Evolutionary conservation across 2,113 vertebrate species (phyloP).

Genomic region (Ageneiosus marmoratus): DNA sequence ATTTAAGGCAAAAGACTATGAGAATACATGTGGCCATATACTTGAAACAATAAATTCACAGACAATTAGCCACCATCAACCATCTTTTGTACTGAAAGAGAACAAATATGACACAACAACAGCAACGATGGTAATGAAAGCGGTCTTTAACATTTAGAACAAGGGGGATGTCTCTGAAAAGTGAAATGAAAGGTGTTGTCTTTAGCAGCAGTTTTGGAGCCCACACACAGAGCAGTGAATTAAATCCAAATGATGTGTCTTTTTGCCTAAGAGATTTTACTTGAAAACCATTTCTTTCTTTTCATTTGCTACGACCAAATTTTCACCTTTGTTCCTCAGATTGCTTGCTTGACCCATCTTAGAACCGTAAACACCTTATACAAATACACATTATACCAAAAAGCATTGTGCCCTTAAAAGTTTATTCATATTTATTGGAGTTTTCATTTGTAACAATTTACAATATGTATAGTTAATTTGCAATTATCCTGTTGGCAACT

Average conservation of each 20-base stretch:
- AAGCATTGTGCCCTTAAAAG: background rate
- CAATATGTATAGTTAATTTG: background rate
- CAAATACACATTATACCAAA: conserved; percentile 26
- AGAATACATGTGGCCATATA: background rate
- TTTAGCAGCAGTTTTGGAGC: background rate
- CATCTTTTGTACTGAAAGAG: background rate
- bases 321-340: background rate
- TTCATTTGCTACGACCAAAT: background rate
- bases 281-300: background rate
- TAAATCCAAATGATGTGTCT: background rate
- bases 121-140: background rate
- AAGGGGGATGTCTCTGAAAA: background rate
- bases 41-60: background rate
- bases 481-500: conserved; percentile 9
- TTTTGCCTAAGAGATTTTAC: background rate
- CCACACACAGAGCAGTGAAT: background rate
- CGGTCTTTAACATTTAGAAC: too few relatives aligned
- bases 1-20: background rate
- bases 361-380: background rate
- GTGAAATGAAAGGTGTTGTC: background rate
- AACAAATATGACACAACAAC: background rate
- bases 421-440: conserved; percentile 6
- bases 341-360: background rate
- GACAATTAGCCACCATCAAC: background rate
- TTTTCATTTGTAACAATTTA: conserved; percentile 43